Conservation (phyloP, 2,888 invertebrate species). For the Diplazon laetatorius region DNA sequence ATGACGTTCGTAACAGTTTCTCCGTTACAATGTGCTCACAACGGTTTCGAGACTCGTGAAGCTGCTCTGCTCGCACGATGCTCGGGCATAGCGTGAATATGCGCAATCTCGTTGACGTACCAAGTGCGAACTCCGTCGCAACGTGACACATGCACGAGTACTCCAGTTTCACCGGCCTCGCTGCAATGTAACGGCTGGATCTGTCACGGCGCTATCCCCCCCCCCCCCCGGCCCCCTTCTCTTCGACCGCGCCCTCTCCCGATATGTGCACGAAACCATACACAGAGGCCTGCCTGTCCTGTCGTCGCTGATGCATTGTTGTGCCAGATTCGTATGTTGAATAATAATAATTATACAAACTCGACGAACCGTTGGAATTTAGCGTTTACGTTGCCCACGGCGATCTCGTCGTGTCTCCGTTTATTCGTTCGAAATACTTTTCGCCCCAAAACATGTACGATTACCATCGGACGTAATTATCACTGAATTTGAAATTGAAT, state of each 20-base stretch:
- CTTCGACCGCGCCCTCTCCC: conserved; percentile 9
- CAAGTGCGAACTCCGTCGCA: conserved; percentile 11
- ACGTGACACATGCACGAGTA: conserved; percentile 27
- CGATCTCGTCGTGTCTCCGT: background rate
- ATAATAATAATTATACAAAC: conserved; percentile 49
- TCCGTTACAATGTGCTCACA: background rate
- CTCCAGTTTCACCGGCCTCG: conserved; percentile 17
- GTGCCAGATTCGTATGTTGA: conserved; percentile 48
- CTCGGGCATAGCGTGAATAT: background rate
- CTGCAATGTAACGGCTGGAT: conserved; percentile 22
- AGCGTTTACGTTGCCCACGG: background rate
- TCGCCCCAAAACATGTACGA: background rate
- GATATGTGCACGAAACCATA: conserved; percentile 27
- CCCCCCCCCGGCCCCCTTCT: conserved; percentile 13
- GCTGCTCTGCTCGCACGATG: background rate
- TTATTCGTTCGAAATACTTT: background rate
- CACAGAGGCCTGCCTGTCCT: conserved; percentile 30
- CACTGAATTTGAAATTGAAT: background rate
- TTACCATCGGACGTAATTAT: background rate
- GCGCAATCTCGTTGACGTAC: conserved; percentile 6
- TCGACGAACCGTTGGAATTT: conserved; percentile 30
- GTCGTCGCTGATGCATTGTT: conserved; percentile 51
- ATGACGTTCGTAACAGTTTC: background rate
- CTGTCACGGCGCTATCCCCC: conserved; percentile 33
- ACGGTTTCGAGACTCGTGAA: background rate